phyloP scores from a whole-genome alignment of 2,113 vertebrate genomes.

The Callipepla squamata region DNA sequence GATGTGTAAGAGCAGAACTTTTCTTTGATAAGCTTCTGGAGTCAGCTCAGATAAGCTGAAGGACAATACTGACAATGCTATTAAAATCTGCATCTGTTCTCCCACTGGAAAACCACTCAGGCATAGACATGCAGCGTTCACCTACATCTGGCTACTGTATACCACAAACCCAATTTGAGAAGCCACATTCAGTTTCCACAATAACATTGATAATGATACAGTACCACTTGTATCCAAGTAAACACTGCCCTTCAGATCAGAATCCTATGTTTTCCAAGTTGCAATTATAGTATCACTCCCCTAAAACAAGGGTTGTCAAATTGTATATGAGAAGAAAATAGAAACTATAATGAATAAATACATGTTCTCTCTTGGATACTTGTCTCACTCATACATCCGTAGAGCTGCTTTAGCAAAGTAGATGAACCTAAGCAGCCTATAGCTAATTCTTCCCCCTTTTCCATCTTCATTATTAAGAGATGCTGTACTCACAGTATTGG shows the following conservation, averaged over 20 bases:
- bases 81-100: constrained; percentile 58
- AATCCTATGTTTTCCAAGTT: constrained; percentile 60
- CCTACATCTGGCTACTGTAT: constrained; percentile 32
- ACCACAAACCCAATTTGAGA: constrained; percentile 17
- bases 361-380: neutral
- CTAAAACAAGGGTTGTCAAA: constrained; percentile 62
- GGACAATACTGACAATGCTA: constrained; percentile 18
- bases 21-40: constrained; percentile 24
- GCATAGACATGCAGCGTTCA: constrained; percentile 25
- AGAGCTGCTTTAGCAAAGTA: neutral
- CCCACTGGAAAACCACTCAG: constrained; percentile 43
- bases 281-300: constrained; percentile 7
- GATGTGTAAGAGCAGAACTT: neutral
- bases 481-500: neutral
- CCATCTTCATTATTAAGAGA: neutral
- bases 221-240: neutral
- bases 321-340: constrained; percentile 43
- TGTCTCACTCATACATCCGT: neutral
- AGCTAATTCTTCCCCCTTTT: neutral
- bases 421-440: neutral
- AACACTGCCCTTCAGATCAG: neutral
- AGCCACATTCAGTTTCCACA: constrained; percentile 24
- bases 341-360: constrained; percentile 52
- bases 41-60: constrained; percentile 38
- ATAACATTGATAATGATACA: constrained; percentile 17